Evolutionary conservation across 1,140 invertebrate species (phyloP).

Genomic region (Micrasema longulum): DNA sequence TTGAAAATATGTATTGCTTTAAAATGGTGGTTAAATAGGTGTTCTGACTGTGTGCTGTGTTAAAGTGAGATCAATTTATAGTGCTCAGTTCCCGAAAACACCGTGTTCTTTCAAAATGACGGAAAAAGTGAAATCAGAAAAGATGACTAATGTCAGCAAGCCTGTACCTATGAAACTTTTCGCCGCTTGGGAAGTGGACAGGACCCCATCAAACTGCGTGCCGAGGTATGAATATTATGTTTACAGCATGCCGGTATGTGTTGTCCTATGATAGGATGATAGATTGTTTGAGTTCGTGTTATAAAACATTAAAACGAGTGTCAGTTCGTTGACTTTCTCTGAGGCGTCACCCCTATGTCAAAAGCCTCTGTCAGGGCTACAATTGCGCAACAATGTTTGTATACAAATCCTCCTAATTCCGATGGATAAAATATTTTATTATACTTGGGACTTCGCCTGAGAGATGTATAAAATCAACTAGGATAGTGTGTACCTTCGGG

Average conservation of each 20-base stretch:
- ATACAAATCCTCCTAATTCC: slow-evolving; percentile 21
- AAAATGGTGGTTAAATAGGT: slow-evolving; percentile 44
- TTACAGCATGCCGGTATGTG: not conserved
- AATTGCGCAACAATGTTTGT: slow-evolving; percentile 47
- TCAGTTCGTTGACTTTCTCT: slow-evolving; percentile 32
- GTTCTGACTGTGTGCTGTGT: slow-evolving; percentile 24
- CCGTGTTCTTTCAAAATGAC: slow-evolving; percentile 61
- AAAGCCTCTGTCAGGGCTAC: slow-evolving; percentile 23
- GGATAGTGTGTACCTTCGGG: not conserved
- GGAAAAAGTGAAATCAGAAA: slow-evolving; percentile 69
- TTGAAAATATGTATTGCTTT: slow-evolving; percentile 27
- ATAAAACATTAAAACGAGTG: slow-evolving; percentile 31
- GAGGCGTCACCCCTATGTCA: slow-evolving; percentile 42
- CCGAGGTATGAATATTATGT: slow-evolving; percentile 79
- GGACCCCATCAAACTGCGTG: slow-evolving; percentile 95
- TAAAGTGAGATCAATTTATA: slow-evolving; percentile 17
- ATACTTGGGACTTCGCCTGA: not conserved
- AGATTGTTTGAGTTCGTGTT: slow-evolving; percentile 35
- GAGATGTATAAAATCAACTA: not conserved
- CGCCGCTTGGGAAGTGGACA: slow-evolving; percentile 97
- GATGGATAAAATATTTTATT: not conserved
- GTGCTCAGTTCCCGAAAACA: slow-evolving; percentile 29
- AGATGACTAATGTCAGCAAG: slow-evolving; percentile 66
- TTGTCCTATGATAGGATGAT: not conserved
- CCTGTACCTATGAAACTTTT: slow-evolving; percentile 97